phyloP scores from a whole-genome alignment of 1,140 invertebrate species.

The Amyelois transitella region DNA sequence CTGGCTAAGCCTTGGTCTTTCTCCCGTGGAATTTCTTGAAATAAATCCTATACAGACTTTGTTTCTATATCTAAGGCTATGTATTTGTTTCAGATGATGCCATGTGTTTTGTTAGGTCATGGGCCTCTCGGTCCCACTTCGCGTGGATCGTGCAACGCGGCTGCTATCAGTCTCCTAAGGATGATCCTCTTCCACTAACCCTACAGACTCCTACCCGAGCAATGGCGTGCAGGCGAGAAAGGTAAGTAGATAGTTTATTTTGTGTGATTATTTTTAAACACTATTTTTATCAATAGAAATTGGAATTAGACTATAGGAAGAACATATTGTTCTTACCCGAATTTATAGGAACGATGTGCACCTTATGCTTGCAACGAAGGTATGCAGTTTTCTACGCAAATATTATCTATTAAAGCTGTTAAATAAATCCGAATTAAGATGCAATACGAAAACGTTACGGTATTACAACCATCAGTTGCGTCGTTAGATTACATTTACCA shows the following conservation, averaged over 20 bases:
- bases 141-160: slow-evolving; percentile 64
- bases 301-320: no score
- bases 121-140: slow-evolving; percentile 43
- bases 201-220: slow-evolving; percentile 37
- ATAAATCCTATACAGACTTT: not conserved
- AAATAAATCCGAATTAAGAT: no score
- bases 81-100: slow-evolving; percentile 34
- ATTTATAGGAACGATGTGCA: no score
- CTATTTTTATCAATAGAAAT: not conserved
- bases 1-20: no score
- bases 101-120: slow-evolving; percentile 60
- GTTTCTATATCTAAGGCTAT: not conserved
- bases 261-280: not conserved
- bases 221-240: slow-evolving; percentile 50
- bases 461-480: no score
- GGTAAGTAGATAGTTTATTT: no score
- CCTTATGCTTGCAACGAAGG: no score
- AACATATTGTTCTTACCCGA: no score
- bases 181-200: slow-evolving; percentile 26
- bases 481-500: no score
- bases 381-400: no score
- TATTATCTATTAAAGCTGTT: no score
- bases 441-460: no score
- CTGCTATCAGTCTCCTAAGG: slow-evolving; percentile 36
- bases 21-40: not conserved